Base-by-base conservation (phyloP, 2,888 invertebrate species). In the Chironomus riparius region DNA sequence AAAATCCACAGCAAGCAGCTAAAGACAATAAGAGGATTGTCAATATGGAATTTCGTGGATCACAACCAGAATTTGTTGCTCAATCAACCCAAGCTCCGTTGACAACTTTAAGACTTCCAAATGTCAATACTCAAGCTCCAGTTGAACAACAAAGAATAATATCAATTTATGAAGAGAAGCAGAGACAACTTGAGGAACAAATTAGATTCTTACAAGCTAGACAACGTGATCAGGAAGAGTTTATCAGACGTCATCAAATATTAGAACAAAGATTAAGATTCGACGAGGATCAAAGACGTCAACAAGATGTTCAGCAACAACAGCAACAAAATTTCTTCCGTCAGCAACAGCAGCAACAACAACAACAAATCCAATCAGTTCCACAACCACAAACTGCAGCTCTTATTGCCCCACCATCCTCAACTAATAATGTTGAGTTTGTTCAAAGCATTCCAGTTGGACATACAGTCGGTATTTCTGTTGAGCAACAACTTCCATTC, bases 101-200 rank as follows among this genome's bases (percentile, higher is more conserved):
- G 77, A 56, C 56, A 56, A 56, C 56, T 15, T 15, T 18, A 18
- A 56, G 15, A 18, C 38, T 38, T 38, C 38, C 69, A 7, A 61
- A 48, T 10, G 38, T 47, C n/a, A n/a, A n/a, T 1, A 18, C 56
- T 7, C 7, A 15, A 56, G 56, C 56, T 56, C 56, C 56, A 56
- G 15, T 38, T 38, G 38, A 56, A 56, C 56, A 80, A 7, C 78
- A 80, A 70, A 72, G 71, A 70, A 77, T 78, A 6, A 85, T 86
- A 78, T 80, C 83, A 65, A 84, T 84, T 73, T 79, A 90, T 24
- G 89, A 90, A 81, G 88, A 89, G 80, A 90, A 91, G 77, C 91
- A 92, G 80, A 86, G 87, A 77, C 83, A 88, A 48, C 82, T 92
- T 15, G 92, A 92, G 81, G 89, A 90, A 78, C 91, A 92, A 81